phyloP scores from a whole-genome alignment of 1,140 invertebrate species.

The Zaprionus camerounensis region DNA sequence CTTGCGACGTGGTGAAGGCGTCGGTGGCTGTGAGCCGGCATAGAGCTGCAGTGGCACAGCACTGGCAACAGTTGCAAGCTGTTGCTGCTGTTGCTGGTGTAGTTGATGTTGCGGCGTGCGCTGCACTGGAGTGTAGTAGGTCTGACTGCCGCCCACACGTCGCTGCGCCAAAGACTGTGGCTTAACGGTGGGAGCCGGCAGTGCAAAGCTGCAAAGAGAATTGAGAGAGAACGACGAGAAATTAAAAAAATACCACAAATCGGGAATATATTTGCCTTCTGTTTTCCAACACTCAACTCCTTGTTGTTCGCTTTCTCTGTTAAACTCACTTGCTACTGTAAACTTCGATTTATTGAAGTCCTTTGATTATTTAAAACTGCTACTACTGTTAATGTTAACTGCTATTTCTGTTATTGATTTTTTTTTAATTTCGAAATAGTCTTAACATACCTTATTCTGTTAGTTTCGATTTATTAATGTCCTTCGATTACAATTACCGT shows the following conservation, averaged over 20 bases:
- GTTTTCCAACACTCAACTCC: background rate
- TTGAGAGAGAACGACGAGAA: too few relatives aligned
- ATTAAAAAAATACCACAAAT: background rate
- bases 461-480: too few relatives aligned
- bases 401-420: too few relatives aligned
- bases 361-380: too few relatives aligned
- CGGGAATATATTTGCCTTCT: background rate
- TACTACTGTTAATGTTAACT: too few relatives aligned
- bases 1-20: conserved; percentile 89
- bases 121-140: conserved; percentile 70
- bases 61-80: conserved; percentile 32
- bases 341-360: too few relatives aligned
- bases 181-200: conserved; percentile 22
- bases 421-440: too few relatives aligned
- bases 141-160: conserved; percentile 64
- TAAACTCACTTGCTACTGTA: too few relatives aligned
- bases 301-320: too few relatives aligned
- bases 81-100: conserved; percentile 53
- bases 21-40: conserved; percentile 85
- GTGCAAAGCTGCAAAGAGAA: conserved; percentile 7
- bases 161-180: conserved; percentile 58
- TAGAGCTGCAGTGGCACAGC: conserved; percentile 83
- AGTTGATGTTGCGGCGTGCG: conserved; percentile 69
- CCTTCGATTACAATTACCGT: too few relatives aligned
- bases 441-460: too few relatives aligned